Conservation (phyloP, 2,888 invertebrate genomes). For the Platynereis dumerilii region DNA sequence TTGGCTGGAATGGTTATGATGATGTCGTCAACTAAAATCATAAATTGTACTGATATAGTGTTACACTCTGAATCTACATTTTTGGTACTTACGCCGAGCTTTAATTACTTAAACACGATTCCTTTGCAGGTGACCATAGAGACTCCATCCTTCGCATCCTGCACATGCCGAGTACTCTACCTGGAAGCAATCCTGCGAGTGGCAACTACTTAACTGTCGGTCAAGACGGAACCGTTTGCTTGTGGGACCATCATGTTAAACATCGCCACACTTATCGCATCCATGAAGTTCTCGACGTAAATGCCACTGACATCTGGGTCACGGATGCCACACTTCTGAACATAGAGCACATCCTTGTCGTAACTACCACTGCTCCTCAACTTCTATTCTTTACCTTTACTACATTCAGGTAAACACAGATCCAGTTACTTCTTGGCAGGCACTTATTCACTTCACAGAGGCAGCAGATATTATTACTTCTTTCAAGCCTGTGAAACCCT, state of each 20-base stretch:
- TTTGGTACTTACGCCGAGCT: no score
- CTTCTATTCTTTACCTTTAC: conserved; percentile 76
- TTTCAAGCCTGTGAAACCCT: no score
- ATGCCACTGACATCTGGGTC: conserved; percentile 70
- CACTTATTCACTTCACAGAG: no score
- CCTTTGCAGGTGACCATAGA: conserved; percentile 6
- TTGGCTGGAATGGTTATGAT: no score
- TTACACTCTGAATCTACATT: no score
- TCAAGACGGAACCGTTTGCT: conserved; percentile 78
- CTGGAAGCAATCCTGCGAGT: conserved; percentile 39
- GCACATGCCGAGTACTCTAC: neutral
- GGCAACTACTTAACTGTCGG: conserved; percentile 79
- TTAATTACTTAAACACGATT: no score
- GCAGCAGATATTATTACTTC: no score
- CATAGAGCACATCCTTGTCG: conserved; percentile 75
- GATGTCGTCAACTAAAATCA: no score
- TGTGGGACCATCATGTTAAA: conserved; percentile 68
- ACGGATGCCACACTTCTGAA: conserved; percentile 78
- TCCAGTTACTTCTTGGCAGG: no score
- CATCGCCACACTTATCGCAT: conserved; percentile 60
- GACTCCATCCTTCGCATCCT: conserved; percentile 22
- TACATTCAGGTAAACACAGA: conserved; percentile 37
- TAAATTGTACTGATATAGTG: no score
- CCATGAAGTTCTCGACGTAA: conserved; percentile 11
- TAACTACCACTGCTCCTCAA: conserved; percentile 79